These are phyloP conservation scores for Anoplopoma fimbria DNA, from an alignment of 2,113 vertebrate genomes.

Conservation along the genomic window DNA sequence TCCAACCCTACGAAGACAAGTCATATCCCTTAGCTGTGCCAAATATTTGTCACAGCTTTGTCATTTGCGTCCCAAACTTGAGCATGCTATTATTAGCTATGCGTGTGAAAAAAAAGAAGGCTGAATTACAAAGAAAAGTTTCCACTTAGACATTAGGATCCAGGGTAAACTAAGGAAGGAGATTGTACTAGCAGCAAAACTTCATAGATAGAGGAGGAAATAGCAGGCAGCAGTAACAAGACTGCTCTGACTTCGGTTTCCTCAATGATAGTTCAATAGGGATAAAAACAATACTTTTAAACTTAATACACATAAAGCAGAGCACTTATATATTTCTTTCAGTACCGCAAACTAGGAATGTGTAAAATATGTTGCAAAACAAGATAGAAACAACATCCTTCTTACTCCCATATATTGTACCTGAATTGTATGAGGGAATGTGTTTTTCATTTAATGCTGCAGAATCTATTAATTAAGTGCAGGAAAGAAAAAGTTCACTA, in stretches of 20 bases:
- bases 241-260: slow-evolving; percentile 30
- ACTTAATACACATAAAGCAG: neutral
- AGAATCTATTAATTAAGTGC: neutral
- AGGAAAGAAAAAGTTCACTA: neutral
- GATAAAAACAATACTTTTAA: neutral
- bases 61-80: slow-evolving; percentile 23
- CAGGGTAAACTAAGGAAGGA: slow-evolving; percentile 61
- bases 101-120: slow-evolving; percentile 32
- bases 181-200: slow-evolving; percentile 21
- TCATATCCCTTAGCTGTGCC: slow-evolving; percentile 30
- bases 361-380: neutral
- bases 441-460: neutral
- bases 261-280: slow-evolving; percentile 25
- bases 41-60: slow-evolving; percentile 29
- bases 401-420: neutral
- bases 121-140: slow-evolving; percentile 18
- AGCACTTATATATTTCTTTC: neutral
- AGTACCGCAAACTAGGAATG: neutral
- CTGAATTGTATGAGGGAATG: neutral
- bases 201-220: slow-evolving; percentile 54
- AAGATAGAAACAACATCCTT: neutral
- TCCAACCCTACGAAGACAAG: slow-evolving; percentile 1
- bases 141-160: slow-evolving; percentile 37
- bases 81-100: slow-evolving; percentile 39
- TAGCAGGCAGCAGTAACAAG: slow-evolving; percentile 27